phyloP scores from a whole-genome alignment of 2,888 invertebrate species.

The Sinopyrophorus schimmeli region DNA sequence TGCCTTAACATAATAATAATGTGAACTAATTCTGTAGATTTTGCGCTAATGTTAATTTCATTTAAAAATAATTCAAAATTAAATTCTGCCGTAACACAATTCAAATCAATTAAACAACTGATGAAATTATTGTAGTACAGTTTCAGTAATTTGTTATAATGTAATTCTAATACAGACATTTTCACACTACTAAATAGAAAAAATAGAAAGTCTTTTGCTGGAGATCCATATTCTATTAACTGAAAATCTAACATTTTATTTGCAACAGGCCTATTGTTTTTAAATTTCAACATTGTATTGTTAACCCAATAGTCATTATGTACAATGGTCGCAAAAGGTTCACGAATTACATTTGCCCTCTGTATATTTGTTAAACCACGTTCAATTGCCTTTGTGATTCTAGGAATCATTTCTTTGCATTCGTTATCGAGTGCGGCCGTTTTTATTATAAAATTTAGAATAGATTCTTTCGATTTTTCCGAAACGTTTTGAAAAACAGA shows the following conservation, averaged over 20 bases:
- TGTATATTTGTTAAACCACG: slow-evolving; percentile 10
- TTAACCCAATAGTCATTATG: slow-evolving; percentile 65
- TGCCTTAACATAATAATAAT: slow-evolving; percentile 54
- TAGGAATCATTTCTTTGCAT: slow-evolving; percentile 23
- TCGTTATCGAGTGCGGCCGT: slow-evolving; percentile 19
- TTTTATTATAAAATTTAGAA: slow-evolving; percentile 24
- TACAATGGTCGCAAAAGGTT: slow-evolving; percentile 58
- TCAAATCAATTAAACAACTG: slow-evolving; percentile 45
- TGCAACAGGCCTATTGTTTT: slow-evolving; percentile 39
- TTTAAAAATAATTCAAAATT: slow-evolving; percentile 49
- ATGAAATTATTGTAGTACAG: slow-evolving; percentile 58
- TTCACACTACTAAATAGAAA: slow-evolving; percentile 58
- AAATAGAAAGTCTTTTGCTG: slow-evolving; percentile 59
- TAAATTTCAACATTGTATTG: slow-evolving; percentile 60
- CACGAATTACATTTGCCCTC: slow-evolving; percentile 39
- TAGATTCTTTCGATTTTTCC: slow-evolving; percentile 18
- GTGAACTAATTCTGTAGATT: slow-evolving; percentile 50
- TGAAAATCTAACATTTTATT: slow-evolving; percentile 62
- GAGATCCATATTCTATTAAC: slow-evolving; percentile 56
- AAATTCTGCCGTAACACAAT: slow-evolving; percentile 45
- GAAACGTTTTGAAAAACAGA: slow-evolving; percentile 19
- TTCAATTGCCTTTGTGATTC: slow-evolving; percentile 32
- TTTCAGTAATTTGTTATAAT: slow-evolving; percentile 55
- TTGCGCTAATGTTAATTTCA: slow-evolving; percentile 50
- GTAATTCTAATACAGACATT: slow-evolving; percentile 47